Evolutionary conservation across 2,113 vertebrate species (phyloP), one percentile per base, ranked within the genome.

Genomic region (Larimichthys polyactis): DNA sequence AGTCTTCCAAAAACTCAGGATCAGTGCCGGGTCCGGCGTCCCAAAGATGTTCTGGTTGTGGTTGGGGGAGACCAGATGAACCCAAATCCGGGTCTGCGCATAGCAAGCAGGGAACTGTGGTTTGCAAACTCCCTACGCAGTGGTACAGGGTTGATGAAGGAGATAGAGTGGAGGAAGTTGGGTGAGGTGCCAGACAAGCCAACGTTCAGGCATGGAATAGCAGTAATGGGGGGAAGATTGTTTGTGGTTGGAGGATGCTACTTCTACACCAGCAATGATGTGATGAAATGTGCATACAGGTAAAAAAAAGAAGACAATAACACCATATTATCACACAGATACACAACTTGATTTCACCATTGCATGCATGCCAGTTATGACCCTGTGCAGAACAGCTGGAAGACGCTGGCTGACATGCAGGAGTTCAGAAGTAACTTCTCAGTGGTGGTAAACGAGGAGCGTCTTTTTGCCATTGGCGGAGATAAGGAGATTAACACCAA

Each of bases 221-320:
- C 89, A 0, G 92, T 96, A 17, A 89, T 96, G 54, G 81, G 81
- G 44, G 95, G 93, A 32, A 71, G 29, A 16, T 92, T 99, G 54
- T 98, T 97, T 1, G 46, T 97, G 15, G 91, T 96, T 43, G 97
- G 97, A 48, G 97, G 97, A 24, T 97, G 97, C 67, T 92, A 95
- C 89, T 97, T 96, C 93, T 98, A 98, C 0, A 88, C 96, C 1
- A 92, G 94, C 78, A 43, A 81, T 63, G 94, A 96, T 85, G 96
- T 94, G 1, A 94, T 98, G 94, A 93, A 96, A 87, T 97, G 96
- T 3, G 95, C 93, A 55, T 96, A 96, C 95, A 97, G 96, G 97
- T 98, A 91, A 92, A 29, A 32, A 32, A 40, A 36, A 36, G 32
- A 36, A 36, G 6, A 36, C 2, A 71, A 2, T 49, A 64, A 44